Conservation (phyloP, 1,140 invertebrate species). For the Aphaenogaster ashmeadi region DNA sequence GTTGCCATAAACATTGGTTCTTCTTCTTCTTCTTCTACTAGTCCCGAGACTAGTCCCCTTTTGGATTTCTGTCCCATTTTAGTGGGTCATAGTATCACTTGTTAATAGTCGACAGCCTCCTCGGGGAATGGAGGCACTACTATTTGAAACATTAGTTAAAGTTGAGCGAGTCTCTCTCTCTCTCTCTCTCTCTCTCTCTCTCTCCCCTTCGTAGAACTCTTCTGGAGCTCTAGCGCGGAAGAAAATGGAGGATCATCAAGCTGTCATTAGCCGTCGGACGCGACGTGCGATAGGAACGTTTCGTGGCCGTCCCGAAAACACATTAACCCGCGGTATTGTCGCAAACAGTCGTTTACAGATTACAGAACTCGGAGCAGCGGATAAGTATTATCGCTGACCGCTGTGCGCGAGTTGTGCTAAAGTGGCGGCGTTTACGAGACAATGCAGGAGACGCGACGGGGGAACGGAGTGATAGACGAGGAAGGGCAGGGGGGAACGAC, state of each 20-base stretch:
- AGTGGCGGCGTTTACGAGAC: slow-evolving; percentile 42
- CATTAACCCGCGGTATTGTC: not conserved
- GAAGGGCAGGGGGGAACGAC: not conserved
- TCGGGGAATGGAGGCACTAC: no score
- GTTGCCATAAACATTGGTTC: not conserved
- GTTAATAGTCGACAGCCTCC: no score
- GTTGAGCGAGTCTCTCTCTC: no score
- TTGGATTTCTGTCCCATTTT: no score
- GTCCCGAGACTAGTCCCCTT: no score
- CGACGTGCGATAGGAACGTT: not conserved
- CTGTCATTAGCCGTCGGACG: not conserved
- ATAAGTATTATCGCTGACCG: slow-evolving; percentile 46
- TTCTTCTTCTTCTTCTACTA: no score
- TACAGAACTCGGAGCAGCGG: slow-evolving; percentile 5
- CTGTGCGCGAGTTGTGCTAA: slow-evolving; percentile 9
- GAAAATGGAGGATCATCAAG: not conserved
- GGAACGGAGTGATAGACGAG: not conserved
- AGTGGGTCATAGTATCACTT: no score
- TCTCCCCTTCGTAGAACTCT: not conserved
- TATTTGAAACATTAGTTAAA: no score
- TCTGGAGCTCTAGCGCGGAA: not conserved
- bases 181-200: no score
- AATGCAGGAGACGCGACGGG: not conserved
- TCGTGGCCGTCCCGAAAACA: slow-evolving; percentile 4
- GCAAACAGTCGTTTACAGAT: slow-evolving; percentile 23